Evolutionary conservation across 2,113 vertebrate species (phyloP).

Genomic region (Nesoenas mayeri): DNA sequence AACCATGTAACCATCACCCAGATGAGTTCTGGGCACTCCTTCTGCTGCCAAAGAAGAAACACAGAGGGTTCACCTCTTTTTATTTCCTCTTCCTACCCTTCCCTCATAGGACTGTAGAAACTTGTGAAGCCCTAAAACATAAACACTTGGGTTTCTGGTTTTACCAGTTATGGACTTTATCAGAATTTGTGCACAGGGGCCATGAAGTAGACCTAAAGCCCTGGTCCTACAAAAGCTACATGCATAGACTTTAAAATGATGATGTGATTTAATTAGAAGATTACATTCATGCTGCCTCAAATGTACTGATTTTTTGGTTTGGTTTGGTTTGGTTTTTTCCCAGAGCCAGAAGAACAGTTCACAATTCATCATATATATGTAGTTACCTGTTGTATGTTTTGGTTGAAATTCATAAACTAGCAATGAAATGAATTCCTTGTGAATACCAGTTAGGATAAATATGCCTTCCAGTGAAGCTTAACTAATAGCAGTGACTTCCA

Average conservation of each 20-base stretch:
- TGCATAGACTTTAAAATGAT: background rate
- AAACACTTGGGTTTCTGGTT: background rate
- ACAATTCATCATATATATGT: accelerated
- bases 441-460: background rate
- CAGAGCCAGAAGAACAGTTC: background rate
- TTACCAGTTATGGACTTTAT: accelerated
- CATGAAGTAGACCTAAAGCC: background rate
- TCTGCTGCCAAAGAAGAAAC: background rate
- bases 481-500: background rate
- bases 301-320: background rate
- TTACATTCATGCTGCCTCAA: background rate
- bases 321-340: accelerated
- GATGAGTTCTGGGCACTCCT: too few relatives aligned
- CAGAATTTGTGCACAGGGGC: accelerated
- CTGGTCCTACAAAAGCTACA: background rate
- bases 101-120: accelerated
- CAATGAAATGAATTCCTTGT: background rate
- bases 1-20: accelerated
- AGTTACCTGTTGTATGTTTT: background rate
- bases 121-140: background rate
- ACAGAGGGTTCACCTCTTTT: too few relatives aligned
- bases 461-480: accelerated
- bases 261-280: background rate
- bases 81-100: too few relatives aligned
- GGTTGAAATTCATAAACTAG: background rate